Percentiles rank a stretch among this genome's conserved stretches.
Evolutionary conservation across 2,888 invertebrate genomes (phyloP).

Genomic region (Cheilosia vulpina): DNA sequence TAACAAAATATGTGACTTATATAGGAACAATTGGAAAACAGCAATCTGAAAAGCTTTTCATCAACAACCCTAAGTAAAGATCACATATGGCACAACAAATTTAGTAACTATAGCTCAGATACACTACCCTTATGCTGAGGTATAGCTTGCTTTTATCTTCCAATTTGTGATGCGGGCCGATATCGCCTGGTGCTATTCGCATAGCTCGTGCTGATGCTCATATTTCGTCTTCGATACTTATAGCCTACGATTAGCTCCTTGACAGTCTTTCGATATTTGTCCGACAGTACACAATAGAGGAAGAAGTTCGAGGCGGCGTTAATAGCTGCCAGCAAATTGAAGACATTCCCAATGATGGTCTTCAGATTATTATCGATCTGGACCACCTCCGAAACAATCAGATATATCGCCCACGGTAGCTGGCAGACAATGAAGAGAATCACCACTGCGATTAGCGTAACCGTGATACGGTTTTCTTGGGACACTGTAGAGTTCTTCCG

Average conservation of each 20-base stretch:
- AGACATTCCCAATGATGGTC: slow-evolving; percentile 88
- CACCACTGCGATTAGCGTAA: slow-evolving; percentile 90
- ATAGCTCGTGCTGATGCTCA: slow-evolving; percentile 79
- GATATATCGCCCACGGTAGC: slow-evolving; percentile 88
- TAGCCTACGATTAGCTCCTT: slow-evolving; percentile 82
- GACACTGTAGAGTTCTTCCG: slow-evolving; percentile 84
- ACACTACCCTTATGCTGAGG: background rate
- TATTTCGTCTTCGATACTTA: slow-evolving; percentile 78
- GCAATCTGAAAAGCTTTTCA: slow-evolving; percentile 29
- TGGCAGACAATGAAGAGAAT: slow-evolving; percentile 90
- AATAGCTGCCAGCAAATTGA: slow-evolving; percentile 88
- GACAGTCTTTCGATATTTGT: slow-evolving; percentile 88
- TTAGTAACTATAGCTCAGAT: background rate
- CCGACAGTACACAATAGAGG: slow-evolving; percentile 90
- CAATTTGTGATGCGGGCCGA: slow-evolving; percentile 62
- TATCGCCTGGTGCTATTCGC: slow-evolving; percentile 76
- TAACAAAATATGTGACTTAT: slow-evolving; percentile 38
- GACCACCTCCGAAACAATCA: slow-evolving; percentile 79
- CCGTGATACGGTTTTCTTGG: slow-evolving; percentile 89
- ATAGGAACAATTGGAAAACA: slow-evolving; percentile 8
- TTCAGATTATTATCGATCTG: slow-evolving; percentile 77
- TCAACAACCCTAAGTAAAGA: slow-evolving; percentile 58
- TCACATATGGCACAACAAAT: slow-evolving; percentile 68
- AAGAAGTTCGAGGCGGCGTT: slow-evolving; percentile 92
- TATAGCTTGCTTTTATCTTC: slow-evolving; percentile 14